Conservation (phyloP, 2,797 vertebrate species). For the Onychomys torridus region DNA sequence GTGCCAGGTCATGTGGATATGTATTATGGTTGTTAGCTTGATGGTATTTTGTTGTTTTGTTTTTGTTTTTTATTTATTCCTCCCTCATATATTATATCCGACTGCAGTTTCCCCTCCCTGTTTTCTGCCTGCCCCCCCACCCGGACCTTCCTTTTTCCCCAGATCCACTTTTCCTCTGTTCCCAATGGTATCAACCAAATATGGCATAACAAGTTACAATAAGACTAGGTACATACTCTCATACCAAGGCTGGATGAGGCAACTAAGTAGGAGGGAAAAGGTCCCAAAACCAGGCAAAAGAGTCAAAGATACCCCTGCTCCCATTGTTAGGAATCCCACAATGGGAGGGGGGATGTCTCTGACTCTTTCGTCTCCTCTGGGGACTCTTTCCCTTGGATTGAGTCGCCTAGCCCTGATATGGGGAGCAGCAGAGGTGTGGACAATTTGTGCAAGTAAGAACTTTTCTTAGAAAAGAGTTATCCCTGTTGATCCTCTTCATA, state of each 20-base stretch:
- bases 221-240: background rate
- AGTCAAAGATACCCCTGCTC: background rate
- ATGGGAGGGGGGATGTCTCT: background rate
- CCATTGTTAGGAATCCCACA: background rate
- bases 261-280: background rate
- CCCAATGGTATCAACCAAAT: background rate
- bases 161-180: background rate
- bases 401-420: background rate
- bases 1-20: background rate
- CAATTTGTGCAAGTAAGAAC: slow-evolving; percentile 10
- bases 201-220: background rate
- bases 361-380: background rate
- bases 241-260: background rate
- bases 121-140: background rate
- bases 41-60: background rate
- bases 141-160: background rate
- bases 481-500: background rate
- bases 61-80: background rate
- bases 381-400: background rate
- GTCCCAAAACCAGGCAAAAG: background rate
- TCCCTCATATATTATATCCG: background rate
- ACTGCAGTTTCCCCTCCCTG: background rate
- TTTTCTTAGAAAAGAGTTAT: slow-evolving; percentile 17
- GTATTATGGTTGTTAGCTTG: background rate
- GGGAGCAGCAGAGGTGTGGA: background rate